These are phyloP conservation scores for Stegastes partitus DNA, from an alignment of 2,113 vertebrate species.

Conservation along the genomic window DNA sequence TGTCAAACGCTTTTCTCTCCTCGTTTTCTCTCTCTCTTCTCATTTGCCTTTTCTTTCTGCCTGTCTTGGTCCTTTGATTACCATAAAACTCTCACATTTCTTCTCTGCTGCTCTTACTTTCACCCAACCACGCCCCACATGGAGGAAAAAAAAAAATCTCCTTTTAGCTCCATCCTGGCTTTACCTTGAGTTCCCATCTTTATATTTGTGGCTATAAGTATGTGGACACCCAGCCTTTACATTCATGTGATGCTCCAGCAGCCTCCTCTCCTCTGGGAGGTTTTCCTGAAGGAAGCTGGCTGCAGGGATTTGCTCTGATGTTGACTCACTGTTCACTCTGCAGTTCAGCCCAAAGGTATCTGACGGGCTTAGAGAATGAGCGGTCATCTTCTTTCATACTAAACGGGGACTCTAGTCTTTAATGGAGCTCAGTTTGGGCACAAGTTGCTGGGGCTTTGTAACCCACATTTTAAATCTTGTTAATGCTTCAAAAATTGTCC, in stretches of 20 bases:
- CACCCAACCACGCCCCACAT: neutral
- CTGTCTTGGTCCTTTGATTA: neutral
- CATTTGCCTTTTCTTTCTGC: neutral
- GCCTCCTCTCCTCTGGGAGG: neutral
- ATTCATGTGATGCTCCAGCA: neutral
- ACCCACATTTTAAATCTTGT: too few species aligned
- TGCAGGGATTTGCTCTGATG: slow-evolving; percentile 4
- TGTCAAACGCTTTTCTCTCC: slow-evolving; percentile 27
- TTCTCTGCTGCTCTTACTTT: neutral
- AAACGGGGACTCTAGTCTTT: too few species aligned
- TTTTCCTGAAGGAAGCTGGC: neutral
- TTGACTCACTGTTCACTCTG: neutral
- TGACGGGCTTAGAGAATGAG: neutral
- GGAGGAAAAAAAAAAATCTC: neutral
- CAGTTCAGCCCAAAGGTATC: neutral
- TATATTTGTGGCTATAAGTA: neutral
- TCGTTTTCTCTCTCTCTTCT: slow-evolving; percentile 1
- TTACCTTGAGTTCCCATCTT: neutral
- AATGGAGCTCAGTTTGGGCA: neutral
- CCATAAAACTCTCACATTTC: neutral
- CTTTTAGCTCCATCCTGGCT: neutral
- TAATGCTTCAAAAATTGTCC: neutral
- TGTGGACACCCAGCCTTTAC: neutral
- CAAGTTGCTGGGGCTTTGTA: neutral
- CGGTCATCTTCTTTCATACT: neutral